A percentile compares a stretch with the other conserved stretches of the same genome.
These are phyloP conservation scores for Harpegnathos saltator DNA, from an alignment of 1,140 invertebrate genomes.

Conservation along the genomic window DNA sequence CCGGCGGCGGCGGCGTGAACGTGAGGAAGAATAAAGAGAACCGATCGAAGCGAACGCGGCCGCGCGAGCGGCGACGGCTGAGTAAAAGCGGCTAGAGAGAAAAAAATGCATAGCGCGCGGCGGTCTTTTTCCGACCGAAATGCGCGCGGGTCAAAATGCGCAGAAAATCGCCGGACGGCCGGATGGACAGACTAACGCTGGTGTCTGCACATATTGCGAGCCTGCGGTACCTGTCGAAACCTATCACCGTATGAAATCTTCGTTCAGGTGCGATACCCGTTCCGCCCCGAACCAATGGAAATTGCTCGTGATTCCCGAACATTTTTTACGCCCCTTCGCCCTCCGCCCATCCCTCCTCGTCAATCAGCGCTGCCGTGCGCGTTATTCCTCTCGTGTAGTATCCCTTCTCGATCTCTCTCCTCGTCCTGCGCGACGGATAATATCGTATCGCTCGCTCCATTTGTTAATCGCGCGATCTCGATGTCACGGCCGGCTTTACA, in stretches of 20 bases:
- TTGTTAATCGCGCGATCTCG: conserved; percentile 50
- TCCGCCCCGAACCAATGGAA: conserved; percentile 55
- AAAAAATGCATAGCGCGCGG: neutral
- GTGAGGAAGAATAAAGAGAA: neutral
- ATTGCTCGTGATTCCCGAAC: conserved; percentile 68
- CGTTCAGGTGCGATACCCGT: conserved; percentile 63
- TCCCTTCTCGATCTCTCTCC: conserved; percentile 17
- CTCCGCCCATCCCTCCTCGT: too few relatives aligned
- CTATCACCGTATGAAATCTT: conserved; percentile 66
- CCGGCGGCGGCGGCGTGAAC: neutral
- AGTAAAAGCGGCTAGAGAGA: neutral
- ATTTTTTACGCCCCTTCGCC: conserved; percentile 61
- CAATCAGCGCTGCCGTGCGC: neutral
- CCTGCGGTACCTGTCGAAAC: conserved; percentile 66
- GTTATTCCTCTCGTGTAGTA: conserved; percentile 33
- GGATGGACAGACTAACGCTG: neutral
- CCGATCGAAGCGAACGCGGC: neutral
- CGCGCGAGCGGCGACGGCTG: neutral
- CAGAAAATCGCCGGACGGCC: conserved; percentile 55
- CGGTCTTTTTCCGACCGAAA: conserved; percentile 13
- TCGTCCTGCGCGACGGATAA: conserved; percentile 19
- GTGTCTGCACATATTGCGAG: conserved; percentile 45
- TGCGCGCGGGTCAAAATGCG: conserved; percentile 65
- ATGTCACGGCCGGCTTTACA: too few relatives aligned
- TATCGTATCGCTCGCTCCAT: conserved; percentile 42